Conservation (phyloP, 2,797 vertebrate genomes). For the Benthosema pterotum region DNA sequence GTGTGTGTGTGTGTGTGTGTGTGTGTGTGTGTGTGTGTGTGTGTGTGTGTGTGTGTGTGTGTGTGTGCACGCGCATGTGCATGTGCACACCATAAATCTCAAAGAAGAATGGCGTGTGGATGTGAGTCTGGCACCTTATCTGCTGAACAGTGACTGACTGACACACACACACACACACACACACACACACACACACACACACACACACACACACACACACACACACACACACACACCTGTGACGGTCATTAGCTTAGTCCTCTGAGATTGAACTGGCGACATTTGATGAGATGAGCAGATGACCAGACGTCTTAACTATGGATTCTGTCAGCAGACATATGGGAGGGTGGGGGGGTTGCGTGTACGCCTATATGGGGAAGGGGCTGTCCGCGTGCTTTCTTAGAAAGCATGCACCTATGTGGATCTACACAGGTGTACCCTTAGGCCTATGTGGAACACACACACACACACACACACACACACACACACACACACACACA, state of each 20-base stretch:
- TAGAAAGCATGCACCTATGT: slow-evolving; percentile 23
- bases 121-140: slow-evolving; percentile 24
- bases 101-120: slow-evolving; percentile 11
- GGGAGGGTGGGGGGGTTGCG: slow-evolving; percentile 15
- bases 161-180: slow-evolving; percentile 6
- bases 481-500: slow-evolving; percentile 18
- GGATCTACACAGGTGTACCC: no score
- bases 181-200: slow-evolving; percentile 10
- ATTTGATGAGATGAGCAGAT: slow-evolving; percentile 36
- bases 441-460: not conserved
- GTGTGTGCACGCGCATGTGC: not conserved
- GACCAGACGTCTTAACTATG: slow-evolving; percentile 28
- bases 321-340: slow-evolving; percentile 39
- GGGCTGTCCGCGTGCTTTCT: slow-evolving; percentile 23
- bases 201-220: slow-evolving; percentile 1
- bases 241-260: slow-evolving; percentile 36
- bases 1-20: slow-evolving; percentile 11
- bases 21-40: slow-evolving; percentile 12
- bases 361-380: no score
- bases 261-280: slow-evolving; percentile 29
- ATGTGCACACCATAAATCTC: slow-evolving; percentile 16
- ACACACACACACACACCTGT: slow-evolving; percentile 22
- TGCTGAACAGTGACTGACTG: not conserved
- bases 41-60: not conserved
- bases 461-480: slow-evolving; percentile 14